Conservation (phyloP, 1,140 invertebrate species). For the Apolygus lucorum region DNA sequence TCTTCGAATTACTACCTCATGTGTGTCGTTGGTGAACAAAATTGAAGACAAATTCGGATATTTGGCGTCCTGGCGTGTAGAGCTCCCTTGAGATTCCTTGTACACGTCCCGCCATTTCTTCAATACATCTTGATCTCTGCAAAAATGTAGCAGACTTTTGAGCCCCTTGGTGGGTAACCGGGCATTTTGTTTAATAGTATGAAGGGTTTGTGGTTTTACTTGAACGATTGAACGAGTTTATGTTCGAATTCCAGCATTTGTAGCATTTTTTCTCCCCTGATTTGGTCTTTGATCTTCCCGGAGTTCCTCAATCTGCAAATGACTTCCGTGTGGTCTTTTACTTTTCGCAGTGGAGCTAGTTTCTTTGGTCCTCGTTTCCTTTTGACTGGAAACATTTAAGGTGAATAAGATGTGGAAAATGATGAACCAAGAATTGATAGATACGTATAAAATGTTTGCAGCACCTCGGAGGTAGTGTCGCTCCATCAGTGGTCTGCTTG, state of each 20-base stretch:
- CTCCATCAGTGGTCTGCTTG: too few relatives aligned
- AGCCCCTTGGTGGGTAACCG: too few relatives aligned
- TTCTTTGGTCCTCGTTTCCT: background rate
- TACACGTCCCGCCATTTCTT: background rate
- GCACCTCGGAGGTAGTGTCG: too few relatives aligned
- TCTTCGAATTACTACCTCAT: too few relatives aligned
- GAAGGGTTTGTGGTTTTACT: background rate
- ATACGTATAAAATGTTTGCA: too few relatives aligned
- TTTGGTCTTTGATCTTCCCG: background rate
- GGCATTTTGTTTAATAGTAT: too few relatives aligned
- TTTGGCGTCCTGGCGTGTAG: too few relatives aligned
- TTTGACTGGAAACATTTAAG: background rate
- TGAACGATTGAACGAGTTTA: background rate
- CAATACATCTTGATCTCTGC: background rate
- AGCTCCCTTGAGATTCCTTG: background rate
- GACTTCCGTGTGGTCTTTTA: background rate
- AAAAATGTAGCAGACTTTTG: too few relatives aligned
- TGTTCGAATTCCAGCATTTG: background rate
- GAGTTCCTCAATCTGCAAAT: background rate
- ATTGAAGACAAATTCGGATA: too few relatives aligned
- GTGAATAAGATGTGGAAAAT: too few relatives aligned
- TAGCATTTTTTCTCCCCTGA: background rate
- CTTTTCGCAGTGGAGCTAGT: background rate
- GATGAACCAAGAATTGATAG: too few relatives aligned
- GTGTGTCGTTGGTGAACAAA: too few relatives aligned